A percentile compares a stretch with the other conserved stretches of the same genome.
Evolutionary conservation across 2,797 vertebrate genomes (phyloP).

Genomic region (Emydoidea blandingii): DNA sequence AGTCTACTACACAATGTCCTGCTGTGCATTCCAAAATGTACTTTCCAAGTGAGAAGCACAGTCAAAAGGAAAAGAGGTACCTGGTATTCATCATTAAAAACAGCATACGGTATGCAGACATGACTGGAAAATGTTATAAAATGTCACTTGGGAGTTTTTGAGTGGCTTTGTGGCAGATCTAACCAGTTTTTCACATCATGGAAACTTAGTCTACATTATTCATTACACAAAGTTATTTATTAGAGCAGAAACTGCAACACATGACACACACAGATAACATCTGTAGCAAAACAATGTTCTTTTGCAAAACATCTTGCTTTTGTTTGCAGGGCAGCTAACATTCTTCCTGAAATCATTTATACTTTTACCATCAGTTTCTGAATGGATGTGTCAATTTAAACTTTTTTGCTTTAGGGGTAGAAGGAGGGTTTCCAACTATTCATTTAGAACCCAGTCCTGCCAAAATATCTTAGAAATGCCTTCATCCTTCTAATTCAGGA

Average conservation of each 20-base stretch:
- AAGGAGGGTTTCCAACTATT: background rate
- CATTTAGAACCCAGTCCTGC: background rate
- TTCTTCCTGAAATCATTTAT: background rate
- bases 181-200: conserved; percentile 28
- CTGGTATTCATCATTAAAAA: background rate
- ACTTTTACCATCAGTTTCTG: background rate
- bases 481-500: background rate
- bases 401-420: background rate
- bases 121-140: conserved; percentile 5
- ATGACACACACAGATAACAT: background rate
- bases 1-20: background rate
- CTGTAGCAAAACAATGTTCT: background rate
- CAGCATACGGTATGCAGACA: rapidly evolving
- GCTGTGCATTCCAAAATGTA: background rate
- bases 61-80: conserved; percentile 8
- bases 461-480: background rate
- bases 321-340: background rate
- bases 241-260: conserved; percentile 9
- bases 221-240: conserved; percentile 42
- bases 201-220: conserved; percentile 15
- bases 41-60: background rate
- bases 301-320: conserved; percentile 1
- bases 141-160: background rate
- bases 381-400: background rate
- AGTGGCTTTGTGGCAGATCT: conserved; percentile 36